Evolutionary conservation across 53 echinoderm and acorn worm genomes (phyloP).

Genomic region (Holothuria leucospilota): DNA sequence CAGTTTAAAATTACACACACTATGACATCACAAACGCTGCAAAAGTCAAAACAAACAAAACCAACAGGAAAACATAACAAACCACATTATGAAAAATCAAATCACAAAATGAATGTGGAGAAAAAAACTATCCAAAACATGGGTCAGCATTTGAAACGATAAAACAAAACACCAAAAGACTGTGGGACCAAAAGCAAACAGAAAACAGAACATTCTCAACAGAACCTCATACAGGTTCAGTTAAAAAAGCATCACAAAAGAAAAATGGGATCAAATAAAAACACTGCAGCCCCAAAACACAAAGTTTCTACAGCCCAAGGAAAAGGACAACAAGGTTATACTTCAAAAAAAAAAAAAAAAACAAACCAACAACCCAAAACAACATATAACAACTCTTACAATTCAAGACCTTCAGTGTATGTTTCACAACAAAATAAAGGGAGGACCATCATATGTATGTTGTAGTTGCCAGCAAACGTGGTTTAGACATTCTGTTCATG

Average conservation of each 20-base stretch:
- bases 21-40: not conserved
- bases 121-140: not conserved
- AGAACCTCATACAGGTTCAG: no score
- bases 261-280: not conserved
- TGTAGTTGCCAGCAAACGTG: constrained; percentile 53
- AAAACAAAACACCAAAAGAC: not conserved
- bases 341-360: not conserved
- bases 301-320: not conserved
- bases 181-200: not conserved
- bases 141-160: no score
- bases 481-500: constrained; percentile 52
- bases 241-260: not conserved
- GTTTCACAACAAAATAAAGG: constrained; percentile 13
- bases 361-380: no score
- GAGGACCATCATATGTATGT: constrained; percentile 54
- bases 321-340: not conserved
- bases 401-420: not conserved
- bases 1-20: not conserved
- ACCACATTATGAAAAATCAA: not conserved
- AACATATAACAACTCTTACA: no score
- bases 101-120: not conserved
- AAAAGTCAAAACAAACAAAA: not conserved
- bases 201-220: no score
- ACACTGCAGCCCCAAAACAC: not conserved
- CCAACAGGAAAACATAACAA: not conserved